Percentiles rank a stretch among this genome's conserved stretches.
Conservation (phyloP, 2,797 vertebrate genomes). For the Enteromius radiatus region DNA sequence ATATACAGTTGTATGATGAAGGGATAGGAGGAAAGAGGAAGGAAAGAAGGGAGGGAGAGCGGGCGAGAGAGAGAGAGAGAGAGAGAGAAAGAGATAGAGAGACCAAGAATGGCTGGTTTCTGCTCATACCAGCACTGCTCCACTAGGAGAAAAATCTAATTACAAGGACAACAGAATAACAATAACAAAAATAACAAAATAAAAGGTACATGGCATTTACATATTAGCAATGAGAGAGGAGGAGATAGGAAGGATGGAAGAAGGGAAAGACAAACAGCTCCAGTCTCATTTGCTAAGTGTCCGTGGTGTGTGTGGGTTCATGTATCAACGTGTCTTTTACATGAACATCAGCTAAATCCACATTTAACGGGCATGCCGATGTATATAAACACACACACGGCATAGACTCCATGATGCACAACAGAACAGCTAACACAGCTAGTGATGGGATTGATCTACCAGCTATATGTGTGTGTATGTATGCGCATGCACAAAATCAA, state of each 20-base stretch:
- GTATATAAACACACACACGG: slow-evolving; percentile 27
- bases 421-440: slow-evolving; percentile 31
- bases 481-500: not conserved
- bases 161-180: slow-evolving; percentile 81
- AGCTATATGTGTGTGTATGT: not conserved
- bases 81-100: slow-evolving; percentile 70
- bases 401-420: slow-evolving; percentile 36
- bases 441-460: slow-evolving; percentile 23
- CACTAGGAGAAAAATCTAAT: slow-evolving; percentile 73
- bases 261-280: slow-evolving; percentile 54
- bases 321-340: slow-evolving; percentile 30
- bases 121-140: slow-evolving; percentile 70
- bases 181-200: slow-evolving; percentile 79
- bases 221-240: slow-evolving; percentile 76
- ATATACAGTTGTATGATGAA: slow-evolving; percentile 57
- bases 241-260: slow-evolving; percentile 50
- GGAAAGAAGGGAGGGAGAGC: slow-evolving; percentile 72
- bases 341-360: slow-evolving; percentile 47
- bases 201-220: slow-evolving; percentile 87
- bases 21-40: slow-evolving; percentile 1
- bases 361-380: slow-evolving; percentile 24
- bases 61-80: slow-evolving; percentile 70
- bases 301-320: slow-evolving; percentile 29
- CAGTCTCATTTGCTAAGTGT: slow-evolving; percentile 36
- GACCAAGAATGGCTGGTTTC: slow-evolving; percentile 74